Evolutionary conservation across 1,140 invertebrate genomes (phyloP), one percentile per base, ranked within the genome.

Genomic region (Drosophila willistoni): DNA sequence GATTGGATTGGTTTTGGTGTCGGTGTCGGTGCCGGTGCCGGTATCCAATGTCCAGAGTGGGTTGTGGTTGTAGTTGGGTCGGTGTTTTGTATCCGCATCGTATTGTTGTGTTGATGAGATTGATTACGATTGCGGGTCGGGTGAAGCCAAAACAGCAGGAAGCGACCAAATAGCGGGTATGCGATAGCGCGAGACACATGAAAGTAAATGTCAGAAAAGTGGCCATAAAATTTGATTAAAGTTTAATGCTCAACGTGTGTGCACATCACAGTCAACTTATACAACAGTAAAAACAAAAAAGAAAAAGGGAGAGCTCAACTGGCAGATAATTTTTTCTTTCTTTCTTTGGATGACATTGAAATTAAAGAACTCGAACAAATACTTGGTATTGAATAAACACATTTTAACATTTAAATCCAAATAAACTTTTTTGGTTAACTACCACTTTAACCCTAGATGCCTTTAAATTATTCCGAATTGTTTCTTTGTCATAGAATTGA

Each of bases 151-250:
- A 59, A 47, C 44, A 60, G 33, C 65, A 55, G 33, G 22, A 41
- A 64, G 44, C 63, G 29, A 14, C 33, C 56, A 71, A 69, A 73
- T 59, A 56, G 61, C 63, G 34, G 55, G 29, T 77, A 66, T 36
- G 54, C 47, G 61, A 73, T 68, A 74, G 71, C 70, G 65, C 66
- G 64, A 51, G 44, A 59, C 62, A 89, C 81, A 85, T 72, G 74
- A 70, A 85, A 90, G 65, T 81, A 89, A 90, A 79, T 70, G 73
- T 79, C 65, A 68, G 69, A 81, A 64, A 82, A 86, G 68, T 79
- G 73, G 67, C 63, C 75, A 81, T 87, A 89, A 87, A 79, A 87
- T 89, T 87, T 87, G 84, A 87, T 87, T 81, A 87, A 89, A 87
- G 68, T 83, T 89, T 71, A 87, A 86, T 82, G 69, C 47, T 57